These are phyloP conservation scores for Holacanthella duospinosa DNA, from an alignment of 2,888 invertebrate species.

Conservation along the genomic window DNA sequence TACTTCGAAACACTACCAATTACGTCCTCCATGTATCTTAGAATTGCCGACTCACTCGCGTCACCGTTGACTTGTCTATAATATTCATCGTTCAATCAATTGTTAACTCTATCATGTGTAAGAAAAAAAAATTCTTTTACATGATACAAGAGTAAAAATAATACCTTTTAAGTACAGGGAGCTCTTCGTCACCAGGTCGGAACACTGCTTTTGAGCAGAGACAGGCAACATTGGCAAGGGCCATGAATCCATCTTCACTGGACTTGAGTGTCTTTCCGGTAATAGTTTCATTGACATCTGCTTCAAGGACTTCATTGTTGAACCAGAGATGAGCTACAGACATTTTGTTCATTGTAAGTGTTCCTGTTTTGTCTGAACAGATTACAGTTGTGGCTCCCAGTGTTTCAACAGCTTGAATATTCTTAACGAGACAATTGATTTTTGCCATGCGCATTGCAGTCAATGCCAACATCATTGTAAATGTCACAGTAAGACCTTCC, in stretches of 20 bases:
- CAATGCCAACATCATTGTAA: conserved; percentile 54
- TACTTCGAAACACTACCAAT: conserved; percentile 74
- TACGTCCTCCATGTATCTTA: conserved; percentile 87
- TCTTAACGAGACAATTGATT: conserved; percentile 70
- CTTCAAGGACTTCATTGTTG: conserved; percentile 54
- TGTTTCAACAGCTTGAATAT: conserved; percentile 68
- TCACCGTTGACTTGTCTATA: conserved; percentile 75
- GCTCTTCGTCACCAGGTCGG: conserved; percentile 46
- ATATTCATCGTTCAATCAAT: neutral
- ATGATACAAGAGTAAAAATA: neutral
- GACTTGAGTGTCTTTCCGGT: conserved; percentile 37
- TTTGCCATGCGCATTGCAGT: conserved; percentile 69
- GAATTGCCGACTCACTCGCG: conserved; percentile 84
- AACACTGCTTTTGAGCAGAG: conserved; percentile 65
- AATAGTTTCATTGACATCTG: conserved; percentile 49
- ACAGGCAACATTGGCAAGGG: conserved; percentile 52
- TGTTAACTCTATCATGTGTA: no score
- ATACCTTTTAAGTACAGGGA: conserved; percentile 45
- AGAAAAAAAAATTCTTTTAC: neutral
- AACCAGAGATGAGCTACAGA: conserved; percentile 59
- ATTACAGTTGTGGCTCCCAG: conserved; percentile 68
- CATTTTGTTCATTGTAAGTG: conserved; percentile 66
- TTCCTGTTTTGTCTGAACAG: conserved; percentile 65
- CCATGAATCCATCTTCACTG: conserved; percentile 42
- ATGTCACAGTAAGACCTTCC: conserved; percentile 31